phyloP scores from a whole-genome alignment of 1,140 invertebrate genomes.

The Lutraria rhynchaena region DNA sequence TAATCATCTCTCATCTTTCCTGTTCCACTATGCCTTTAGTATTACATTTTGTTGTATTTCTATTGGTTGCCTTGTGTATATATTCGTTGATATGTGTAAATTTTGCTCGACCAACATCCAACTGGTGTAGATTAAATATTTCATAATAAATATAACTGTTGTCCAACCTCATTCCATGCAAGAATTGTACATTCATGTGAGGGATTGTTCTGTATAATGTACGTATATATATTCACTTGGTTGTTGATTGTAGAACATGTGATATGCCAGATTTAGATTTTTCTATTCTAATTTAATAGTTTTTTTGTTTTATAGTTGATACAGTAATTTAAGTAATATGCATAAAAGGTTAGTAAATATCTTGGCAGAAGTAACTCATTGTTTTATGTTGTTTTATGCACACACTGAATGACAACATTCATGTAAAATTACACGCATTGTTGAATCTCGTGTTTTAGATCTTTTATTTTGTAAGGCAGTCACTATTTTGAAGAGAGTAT shows the following conservation, averaged over 20 bases:
- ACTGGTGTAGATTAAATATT: constrained; percentile 24
- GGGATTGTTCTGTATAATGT: not conserved
- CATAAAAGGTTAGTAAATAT: no score
- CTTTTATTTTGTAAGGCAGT: constrained; percentile 28
- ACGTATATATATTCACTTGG: constrained; percentile 37
- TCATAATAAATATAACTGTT: not conserved
- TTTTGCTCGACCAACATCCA: constrained; percentile 55
- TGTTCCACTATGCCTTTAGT: constrained; percentile 42
- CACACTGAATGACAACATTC: no score
- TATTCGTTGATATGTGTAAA: constrained; percentile 49
- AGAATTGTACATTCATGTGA: constrained; percentile 8
- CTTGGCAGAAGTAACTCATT: no score
- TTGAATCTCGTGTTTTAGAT: constrained; percentile 37
- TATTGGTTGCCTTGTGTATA: constrained; percentile 56
- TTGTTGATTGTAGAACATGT: constrained; percentile 18
- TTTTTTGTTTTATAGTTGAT: no score
- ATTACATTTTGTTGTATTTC: constrained; percentile 30
- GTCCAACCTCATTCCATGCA: constrained; percentile 39
- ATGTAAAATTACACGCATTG: no score
- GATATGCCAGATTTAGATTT: constrained; percentile 1
- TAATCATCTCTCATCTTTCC: not conserved
- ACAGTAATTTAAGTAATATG: no score
- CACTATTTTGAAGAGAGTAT: constrained; percentile 27
- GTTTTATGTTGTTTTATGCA: no score
- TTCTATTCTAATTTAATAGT: no score